phyloP scores from a whole-genome alignment of 2,888 invertebrate genomes.

The Molorchus minor region DNA sequence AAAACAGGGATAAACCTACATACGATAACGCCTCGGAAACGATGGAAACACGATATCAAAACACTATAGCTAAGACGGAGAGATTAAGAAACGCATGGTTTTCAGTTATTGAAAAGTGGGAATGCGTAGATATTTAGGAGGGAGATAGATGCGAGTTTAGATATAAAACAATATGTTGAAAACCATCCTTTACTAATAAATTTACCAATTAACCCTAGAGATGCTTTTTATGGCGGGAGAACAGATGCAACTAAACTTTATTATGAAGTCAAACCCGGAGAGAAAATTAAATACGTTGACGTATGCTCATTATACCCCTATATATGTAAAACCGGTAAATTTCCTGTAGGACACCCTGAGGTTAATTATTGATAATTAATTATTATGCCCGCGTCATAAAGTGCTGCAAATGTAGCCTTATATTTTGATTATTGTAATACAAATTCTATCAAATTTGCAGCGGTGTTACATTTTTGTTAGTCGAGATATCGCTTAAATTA shows the following conservation, averaged over 20 bases:
- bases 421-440: too few relatives aligned
- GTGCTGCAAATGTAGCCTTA: too few relatives aligned
- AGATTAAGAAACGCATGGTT: constrained; percentile 18
- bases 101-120: constrained; percentile 35
- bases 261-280: constrained; percentile 17
- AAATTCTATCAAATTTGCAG: too few relatives aligned
- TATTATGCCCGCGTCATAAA: too few relatives aligned
- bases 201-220: constrained; percentile 31
- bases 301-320: constrained; percentile 48
- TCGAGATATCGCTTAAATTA: too few relatives aligned
- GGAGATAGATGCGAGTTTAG: constrained; percentile 9
- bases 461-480: too few relatives aligned
- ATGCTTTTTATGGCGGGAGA: constrained; percentile 36
- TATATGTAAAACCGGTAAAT: constrained; percentile 46
- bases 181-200: constrained; percentile 26
- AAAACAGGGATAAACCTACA: constrained; percentile 9
- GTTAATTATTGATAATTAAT: too few relatives aligned
- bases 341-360: constrained; percentile 45
- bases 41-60: constrained; percentile 23
- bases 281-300: constrained; percentile 46
- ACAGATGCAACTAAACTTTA: constrained; percentile 24
- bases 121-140: constrained; percentile 34
- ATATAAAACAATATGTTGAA: constrained; percentile 14
- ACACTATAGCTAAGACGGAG: constrained; percentile 25
- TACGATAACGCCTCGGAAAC: constrained; percentile 19